Evolutionary conservation across 2,113 vertebrate genomes (phyloP), one percentile per base, ranked within the genome.

Genomic region (Pedetes capensis): DNA sequence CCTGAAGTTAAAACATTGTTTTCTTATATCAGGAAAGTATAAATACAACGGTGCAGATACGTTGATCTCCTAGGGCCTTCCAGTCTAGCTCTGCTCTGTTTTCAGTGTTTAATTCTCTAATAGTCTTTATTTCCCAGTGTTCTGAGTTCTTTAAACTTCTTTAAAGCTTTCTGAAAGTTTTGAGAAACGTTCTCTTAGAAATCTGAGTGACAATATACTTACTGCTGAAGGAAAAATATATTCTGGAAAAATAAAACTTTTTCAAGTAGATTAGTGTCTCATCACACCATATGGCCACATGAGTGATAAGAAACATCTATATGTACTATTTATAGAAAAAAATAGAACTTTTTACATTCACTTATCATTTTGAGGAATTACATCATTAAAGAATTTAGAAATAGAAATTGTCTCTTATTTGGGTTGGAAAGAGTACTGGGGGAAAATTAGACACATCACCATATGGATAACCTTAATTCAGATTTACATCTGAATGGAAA

Each of bases 331-430:
- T 81, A 86, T 79, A 93, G 85, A 75, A 94, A 75, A 94, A 96
- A 93, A 93, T 75, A 69, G 49, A 95, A 63, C 18, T 5, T 90
- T 61, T 82, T 69, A 91, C 51, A 63, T 83, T 51, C 14, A 91
- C 74, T 97, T 93, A 91, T 69, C 53, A 82, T 55, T 69, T 37
- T 86, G 82, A 95, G 85, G 39, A 53, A 95, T 97, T 93, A 96
- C 95, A 97, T 96, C 96, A 97, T 78, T 49, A 79, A 89, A 81
- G 79, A 96, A 95, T 88, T 95, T 68, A 95, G 93, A 97, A 93
- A 95, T 64, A 96, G 96, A 87, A 90, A 87, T 71, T 22, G 66
- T 89, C 87, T 95, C 93, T 92, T 92, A 84, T 96, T 93, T 96
- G 94, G 86, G 87, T 81, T 93, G 78, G 89, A 93, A 96, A 94